Base-by-base conservation (phyloP, 2,888 invertebrate genomes). In the Eremobia ochroleuca region DNA sequence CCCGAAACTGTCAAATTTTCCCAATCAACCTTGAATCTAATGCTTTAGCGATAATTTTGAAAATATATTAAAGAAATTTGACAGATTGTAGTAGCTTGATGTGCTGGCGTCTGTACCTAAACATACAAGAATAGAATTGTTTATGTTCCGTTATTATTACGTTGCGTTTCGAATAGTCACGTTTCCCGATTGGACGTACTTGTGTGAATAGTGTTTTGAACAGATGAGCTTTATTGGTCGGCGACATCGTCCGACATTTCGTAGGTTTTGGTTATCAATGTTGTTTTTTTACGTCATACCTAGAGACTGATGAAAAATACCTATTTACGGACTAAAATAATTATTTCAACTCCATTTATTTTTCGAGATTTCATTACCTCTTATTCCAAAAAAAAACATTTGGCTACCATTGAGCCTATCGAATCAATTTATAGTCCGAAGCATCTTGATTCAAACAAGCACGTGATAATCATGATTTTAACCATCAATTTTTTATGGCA, bases 191-290 rank as follows among this genome's bases (percentile, higher is more conserved):
- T 76, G 43, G n/a, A 37, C 31, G 28, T 28, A 15, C 37, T 49
- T 34, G 31, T 74, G 8, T 58, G n/a, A 78, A 67, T 68, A 18
- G 15, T 55, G 31, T 77, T 64, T 46, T 58, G 13, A 46, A 40
- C 31, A 25, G 18, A 62, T 11, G n/a, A 65, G 18, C 49, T 15
- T 43, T 11, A 73, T 79, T 75, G 64, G 6, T 34, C 5, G 11
- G 21, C 13, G 43, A 46, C 2, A 65, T 65, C 43, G n/a, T 59
- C 25, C 43, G 68, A 75, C 37, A 8, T 40, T 69, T 67, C 6
- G 34, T 55, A 15, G 46, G 18, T 49, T n/a, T 40, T 43, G 1
- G 25, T 40, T 15, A 28, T 70, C n/a, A 34, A 25, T 64, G 11
- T 37, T 61, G 18, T 31, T 67, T 67, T 11, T 55, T 18, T 28